phyloP scores from a whole-genome alignment of 2,888 invertebrate species.

The Diploptera punctata region DNA sequence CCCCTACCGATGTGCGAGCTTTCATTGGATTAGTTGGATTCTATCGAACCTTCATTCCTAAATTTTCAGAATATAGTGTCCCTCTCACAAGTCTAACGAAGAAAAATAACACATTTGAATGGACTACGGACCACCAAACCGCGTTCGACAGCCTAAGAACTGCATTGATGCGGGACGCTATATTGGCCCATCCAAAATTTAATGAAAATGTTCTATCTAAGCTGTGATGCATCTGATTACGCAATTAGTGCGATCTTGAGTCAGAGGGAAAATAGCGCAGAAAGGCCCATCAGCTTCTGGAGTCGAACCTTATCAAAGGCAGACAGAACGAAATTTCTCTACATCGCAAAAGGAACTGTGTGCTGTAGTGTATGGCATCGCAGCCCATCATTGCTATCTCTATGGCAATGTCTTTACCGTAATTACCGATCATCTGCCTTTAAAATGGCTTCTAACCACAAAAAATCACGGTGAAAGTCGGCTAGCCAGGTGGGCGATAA shows the following conservation, averaged over 20 bases:
- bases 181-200: slow-evolving; percentile 4
- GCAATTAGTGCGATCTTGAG: slow-evolving; percentile 31
- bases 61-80: too few relatives aligned
- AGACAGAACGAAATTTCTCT: slow-evolving; percentile 23
- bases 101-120: too few relatives aligned
- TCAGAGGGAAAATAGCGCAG: slow-evolving; percentile 22
- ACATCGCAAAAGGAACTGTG: slow-evolving; percentile 35
- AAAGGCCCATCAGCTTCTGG: slow-evolving; percentile 33
- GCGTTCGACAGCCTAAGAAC: too few relatives aligned
- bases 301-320: slow-evolving; percentile 33
- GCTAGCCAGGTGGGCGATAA: slow-evolving; percentile 32
- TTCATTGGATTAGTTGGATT: too few relatives aligned
- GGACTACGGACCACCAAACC: too few relatives aligned
- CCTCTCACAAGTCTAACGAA: too few relatives aligned
- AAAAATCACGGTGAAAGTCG: slow-evolving; percentile 23
- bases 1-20: too few relatives aligned
- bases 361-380: slow-evolving; percentile 37
- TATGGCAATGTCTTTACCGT: slow-evolving; percentile 37
- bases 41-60: too few relatives aligned
- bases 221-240: slow-evolving; percentile 25
- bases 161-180: neutral
- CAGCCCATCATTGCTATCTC: slow-evolving; percentile 32
- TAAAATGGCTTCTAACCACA: slow-evolving; percentile 22
- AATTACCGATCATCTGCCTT: slow-evolving; percentile 32
- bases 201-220: neutral